Conservation (phyloP, 2,888 invertebrate genomes). For the Therioaphis trifolii region DNA sequence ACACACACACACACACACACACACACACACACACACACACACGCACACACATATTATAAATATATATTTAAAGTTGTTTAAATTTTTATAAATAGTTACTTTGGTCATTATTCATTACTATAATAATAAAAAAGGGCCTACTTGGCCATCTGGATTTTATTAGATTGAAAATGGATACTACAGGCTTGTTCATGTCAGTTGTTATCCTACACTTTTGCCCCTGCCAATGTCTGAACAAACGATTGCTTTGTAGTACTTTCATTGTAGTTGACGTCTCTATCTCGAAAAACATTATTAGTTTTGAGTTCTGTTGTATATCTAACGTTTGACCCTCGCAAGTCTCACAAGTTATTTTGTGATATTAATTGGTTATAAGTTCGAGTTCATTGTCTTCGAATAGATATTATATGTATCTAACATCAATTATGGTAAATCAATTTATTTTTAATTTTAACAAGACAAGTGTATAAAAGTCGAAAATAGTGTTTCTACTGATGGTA, state of each 20-base stretch:
- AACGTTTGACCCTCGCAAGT: background rate
- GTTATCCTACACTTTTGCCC: slow-evolving; percentile 42
- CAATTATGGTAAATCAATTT: slow-evolving; percentile 4
- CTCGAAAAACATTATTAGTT: slow-evolving; percentile 25
- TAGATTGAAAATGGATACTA: slow-evolving; percentile 48
- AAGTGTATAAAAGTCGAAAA: too few relatives aligned
- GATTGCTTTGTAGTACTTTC: slow-evolving; percentile 34
- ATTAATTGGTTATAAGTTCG: background rate
- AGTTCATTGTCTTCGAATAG: background rate
- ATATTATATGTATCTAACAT: background rate
- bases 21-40: too few relatives aligned
- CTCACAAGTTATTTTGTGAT: background rate
- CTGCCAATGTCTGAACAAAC: slow-evolving; percentile 31
- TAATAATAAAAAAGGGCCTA: slow-evolving; percentile 11
- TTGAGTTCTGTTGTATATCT: slow-evolving; percentile 18
- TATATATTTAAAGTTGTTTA: too few relatives aligned
- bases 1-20: too few relatives aligned
- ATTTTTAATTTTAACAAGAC: background rate
- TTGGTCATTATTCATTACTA: background rate
- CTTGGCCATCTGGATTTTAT: slow-evolving; percentile 57
- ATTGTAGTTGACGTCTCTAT: slow-evolving; percentile 53
- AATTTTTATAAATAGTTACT: too few relatives aligned
- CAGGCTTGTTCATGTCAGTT: slow-evolving; percentile 47
- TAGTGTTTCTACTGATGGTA: too few relatives aligned
- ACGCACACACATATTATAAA: too few relatives aligned